These are phyloP conservation scores for Drosophila grimshawi DNA, from an alignment of 1,140 invertebrate species.

Conservation along the genomic window DNA sequence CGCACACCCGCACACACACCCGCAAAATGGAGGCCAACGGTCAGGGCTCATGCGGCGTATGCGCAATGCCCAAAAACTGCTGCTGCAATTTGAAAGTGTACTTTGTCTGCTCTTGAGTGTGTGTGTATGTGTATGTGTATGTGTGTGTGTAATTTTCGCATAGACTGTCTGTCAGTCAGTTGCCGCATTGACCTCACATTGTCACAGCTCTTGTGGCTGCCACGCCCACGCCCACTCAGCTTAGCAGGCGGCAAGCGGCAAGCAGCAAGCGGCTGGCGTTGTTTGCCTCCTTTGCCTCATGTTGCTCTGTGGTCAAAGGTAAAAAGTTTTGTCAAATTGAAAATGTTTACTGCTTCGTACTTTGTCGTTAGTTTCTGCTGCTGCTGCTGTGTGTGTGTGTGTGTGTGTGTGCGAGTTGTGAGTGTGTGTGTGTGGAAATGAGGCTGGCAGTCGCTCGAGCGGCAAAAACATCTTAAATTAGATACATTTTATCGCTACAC, in stretches of 20 bases:
- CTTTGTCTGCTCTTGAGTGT: constrained; percentile 31
- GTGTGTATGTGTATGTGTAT: constrained; percentile 22
- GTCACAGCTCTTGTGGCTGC: constrained; percentile 44
- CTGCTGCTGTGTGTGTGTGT: background rate
- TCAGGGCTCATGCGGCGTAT: constrained; percentile 36
- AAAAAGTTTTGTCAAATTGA: constrained; percentile 83
- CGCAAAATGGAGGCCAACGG: background rate
- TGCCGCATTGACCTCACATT: constrained; percentile 79
- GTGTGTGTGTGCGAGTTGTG: background rate
- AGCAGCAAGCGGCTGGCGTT: no score
- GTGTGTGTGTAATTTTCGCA: constrained; percentile 49
- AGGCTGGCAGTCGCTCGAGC: constrained; percentile 55
- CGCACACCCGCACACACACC: constrained; percentile 15
- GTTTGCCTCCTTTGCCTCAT: constrained; percentile 7
- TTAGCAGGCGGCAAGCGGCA: background rate
- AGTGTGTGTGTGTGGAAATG: background rate
- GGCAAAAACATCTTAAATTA: constrained; percentile 81
- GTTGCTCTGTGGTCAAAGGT: constrained; percentile 74
- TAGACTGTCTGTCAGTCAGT: constrained; percentile 60
- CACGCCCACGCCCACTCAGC: constrained; percentile 22
- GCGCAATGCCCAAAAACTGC: constrained; percentile 53
- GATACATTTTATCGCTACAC: constrained; percentile 81
- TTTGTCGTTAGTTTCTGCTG: constrained; percentile 49
- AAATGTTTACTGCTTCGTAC: constrained; percentile 78
- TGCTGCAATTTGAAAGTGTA: constrained; percentile 67